Evolutionary conservation across 2,113 vertebrate genomes (phyloP).

Genomic region (Lagopus leucura): DNA sequence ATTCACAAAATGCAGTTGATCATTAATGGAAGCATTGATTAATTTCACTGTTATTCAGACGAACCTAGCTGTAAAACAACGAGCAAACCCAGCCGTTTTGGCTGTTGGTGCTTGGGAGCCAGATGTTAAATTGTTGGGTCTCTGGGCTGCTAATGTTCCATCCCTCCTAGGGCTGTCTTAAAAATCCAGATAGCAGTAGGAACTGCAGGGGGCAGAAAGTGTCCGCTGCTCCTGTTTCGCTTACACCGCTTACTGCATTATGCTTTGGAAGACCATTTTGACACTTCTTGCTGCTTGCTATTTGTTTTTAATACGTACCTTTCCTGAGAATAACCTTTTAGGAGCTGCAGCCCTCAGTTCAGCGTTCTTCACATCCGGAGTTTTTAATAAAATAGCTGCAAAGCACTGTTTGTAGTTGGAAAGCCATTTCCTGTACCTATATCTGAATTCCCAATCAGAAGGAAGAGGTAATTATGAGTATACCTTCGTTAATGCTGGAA

Average conservation of each 20-base stretch:
- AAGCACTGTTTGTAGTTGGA: not conserved
- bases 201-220: slow-evolving; percentile 72
- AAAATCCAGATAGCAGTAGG: slow-evolving; percentile 37
- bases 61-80: not conserved
- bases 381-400: not conserved
- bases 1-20: not conserved
- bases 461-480: not conserved
- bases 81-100: not conserved
- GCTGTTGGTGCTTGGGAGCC: not conserved
- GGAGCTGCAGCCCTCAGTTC: not conserved
- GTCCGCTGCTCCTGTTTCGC: slow-evolving; percentile 20
- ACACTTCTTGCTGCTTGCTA: not conserved
- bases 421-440: not conserved
- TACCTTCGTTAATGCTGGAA: not conserved
- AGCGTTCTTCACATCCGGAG: slow-evolving; percentile 9
- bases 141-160: not conserved
- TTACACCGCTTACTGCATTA: slow-evolving; percentile 12
- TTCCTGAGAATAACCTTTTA: slow-evolving; percentile 31
- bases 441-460: not conserved
- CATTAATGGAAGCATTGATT: not conserved
- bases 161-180: not conserved
- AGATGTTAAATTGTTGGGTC: not conserved
- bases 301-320: not conserved
- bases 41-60: not conserved
- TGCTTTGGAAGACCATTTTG: slow-evolving; percentile 69